A percentile compares a stretch with the other conserved stretches of the same genome.
phyloP scores from a whole-genome alignment of 2,797 vertebrate genomes.

The Pipistrellus pygmaeus region DNA sequence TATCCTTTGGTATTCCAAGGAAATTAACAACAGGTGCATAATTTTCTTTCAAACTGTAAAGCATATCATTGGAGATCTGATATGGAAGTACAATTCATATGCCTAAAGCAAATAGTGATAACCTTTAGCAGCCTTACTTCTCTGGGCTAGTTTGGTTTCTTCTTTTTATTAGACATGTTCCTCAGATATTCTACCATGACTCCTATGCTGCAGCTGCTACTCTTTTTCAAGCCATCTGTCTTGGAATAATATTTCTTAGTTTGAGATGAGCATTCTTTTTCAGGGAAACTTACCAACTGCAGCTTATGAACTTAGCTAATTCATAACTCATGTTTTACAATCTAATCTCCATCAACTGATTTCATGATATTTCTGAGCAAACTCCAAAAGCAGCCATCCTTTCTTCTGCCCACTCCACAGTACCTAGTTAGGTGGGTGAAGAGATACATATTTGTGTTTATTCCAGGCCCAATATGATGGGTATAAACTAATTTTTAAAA shows the following conservation, averaged over 20 bases:
- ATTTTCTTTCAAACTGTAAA: slow-evolving; percentile 11
- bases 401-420: neutral
- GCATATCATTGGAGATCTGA: neutral
- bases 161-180: slow-evolving; percentile 12
- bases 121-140: neutral
- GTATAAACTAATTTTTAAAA: neutral
- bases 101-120: neutral
- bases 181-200: neutral
- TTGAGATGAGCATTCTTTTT: slow-evolving; percentile 20
- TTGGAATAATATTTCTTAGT: neutral
- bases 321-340: neutral
- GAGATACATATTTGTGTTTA: neutral
- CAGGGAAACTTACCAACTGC: slow-evolving; percentile 30
- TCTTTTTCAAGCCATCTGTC: slow-evolving; percentile 15
- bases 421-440: neutral
- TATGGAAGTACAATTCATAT: neutral
- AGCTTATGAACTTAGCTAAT: neutral
- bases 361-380: neutral
- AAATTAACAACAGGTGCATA: neutral
- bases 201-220: neutral
- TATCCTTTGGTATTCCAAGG: neutral
- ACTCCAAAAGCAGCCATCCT: neutral
- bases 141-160: neutral
- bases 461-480: neutral
- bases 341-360: neutral